Conservation (phyloP, 2,888 invertebrate species). For the Eupsilia transversa region DNA sequence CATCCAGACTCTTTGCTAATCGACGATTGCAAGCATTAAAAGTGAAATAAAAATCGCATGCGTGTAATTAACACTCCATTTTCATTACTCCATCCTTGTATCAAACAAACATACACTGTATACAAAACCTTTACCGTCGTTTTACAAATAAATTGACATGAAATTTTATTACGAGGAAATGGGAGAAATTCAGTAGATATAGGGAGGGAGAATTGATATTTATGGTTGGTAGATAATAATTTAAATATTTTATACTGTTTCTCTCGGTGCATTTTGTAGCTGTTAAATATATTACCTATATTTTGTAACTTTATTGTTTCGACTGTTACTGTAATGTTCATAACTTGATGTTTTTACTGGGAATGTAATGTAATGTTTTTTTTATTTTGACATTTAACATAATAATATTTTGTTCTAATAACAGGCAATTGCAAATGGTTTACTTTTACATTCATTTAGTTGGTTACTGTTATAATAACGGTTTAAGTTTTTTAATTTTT, state of each 20-base stretch:
- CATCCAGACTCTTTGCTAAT: neutral
- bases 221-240: conserved; percentile 36
- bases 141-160: conserved; percentile 51
- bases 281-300: neutral
- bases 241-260: neutral
- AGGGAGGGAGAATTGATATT: conserved; percentile 11
- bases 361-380: too few relatives aligned
- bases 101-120: conserved; percentile 15
- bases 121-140: conserved; percentile 7
- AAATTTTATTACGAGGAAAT: conserved; percentile 48
- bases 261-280: neutral
- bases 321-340: neutral
- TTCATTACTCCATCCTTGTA: neutral
- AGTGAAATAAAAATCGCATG: neutral
- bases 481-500: too few relatives aligned
- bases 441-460: too few relatives aligned
- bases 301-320: conserved; percentile 1
- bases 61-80: conserved; percentile 1
- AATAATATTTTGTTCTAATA: too few relatives aligned
- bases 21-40: neutral
- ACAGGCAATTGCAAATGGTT: too few relatives aligned
- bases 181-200: neutral
- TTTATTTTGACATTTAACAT: too few relatives aligned
- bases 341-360: neutral
- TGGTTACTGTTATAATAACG: too few relatives aligned